Conservation (phyloP, 1,140 invertebrate species). For the Heliconius hermathena region DNA sequence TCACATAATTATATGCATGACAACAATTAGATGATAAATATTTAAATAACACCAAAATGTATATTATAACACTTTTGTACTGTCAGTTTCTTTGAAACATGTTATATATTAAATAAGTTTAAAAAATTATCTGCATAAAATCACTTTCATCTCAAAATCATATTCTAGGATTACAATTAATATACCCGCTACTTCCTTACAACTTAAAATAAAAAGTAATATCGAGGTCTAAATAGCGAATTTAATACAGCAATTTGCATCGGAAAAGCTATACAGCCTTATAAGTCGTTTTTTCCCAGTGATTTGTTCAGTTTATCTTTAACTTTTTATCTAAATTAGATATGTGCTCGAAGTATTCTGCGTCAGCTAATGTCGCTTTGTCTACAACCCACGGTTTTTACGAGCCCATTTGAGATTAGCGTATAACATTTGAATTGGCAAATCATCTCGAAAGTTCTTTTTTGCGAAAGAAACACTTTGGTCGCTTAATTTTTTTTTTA, state of each 20-base stretch:
- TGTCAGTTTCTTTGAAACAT: no score
- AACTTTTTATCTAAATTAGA: conserved; percentile 72
- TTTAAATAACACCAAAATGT: no score
- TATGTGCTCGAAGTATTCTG: conserved; percentile 48
- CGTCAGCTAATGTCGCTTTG: conserved; percentile 27
- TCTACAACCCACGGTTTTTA: conserved; percentile 14
- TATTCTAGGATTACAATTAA: neutral
- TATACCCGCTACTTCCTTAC: conserved; percentile 24
- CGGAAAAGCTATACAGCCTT: conserved; percentile 57
- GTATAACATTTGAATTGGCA: neutral
- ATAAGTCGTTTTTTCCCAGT: conserved; percentile 66
- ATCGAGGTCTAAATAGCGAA: conserved; percentile 76
- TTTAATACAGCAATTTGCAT: conserved; percentile 79
- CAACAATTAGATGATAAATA: no score
- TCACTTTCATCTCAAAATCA: neutral
- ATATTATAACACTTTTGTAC: no score
- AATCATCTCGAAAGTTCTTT: neutral
- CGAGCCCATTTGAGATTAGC: conserved; percentile 13
- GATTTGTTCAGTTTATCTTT: conserved; percentile 74
- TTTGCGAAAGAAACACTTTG: neutral
- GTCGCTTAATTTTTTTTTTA: neutral
- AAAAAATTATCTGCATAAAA: neutral
- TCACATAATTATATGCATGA: no score
- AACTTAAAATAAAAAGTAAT: conserved; percentile 45
- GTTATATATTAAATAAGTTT: neutral